Percentiles rank a stretch among this genome's conserved stretches.
Conservation (phyloP, 2,888 invertebrate species). For the Eupithecia centaureata region DNA sequence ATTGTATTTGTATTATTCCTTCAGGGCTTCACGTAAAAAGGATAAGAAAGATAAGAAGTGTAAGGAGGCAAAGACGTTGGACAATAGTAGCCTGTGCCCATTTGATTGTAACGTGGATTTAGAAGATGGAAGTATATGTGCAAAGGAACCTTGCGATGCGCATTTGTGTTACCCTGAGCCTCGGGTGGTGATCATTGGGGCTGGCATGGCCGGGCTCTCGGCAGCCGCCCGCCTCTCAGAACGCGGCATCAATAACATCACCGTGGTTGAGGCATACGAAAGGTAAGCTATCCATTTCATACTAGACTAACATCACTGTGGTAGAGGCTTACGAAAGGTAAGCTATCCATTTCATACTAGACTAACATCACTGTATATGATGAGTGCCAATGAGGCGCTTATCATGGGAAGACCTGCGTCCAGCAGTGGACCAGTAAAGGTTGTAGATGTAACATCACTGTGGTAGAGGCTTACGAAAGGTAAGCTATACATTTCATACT, state of each 20-base stretch:
- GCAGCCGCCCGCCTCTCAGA: constrained; percentile 89
- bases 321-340: constrained; percentile 91
- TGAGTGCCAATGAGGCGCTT: no score
- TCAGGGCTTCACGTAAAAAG: not conserved
- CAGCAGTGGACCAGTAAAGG: no score
- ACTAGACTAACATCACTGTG: no score
- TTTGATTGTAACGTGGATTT: constrained; percentile 65
- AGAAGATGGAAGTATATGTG: constrained; percentile 66
- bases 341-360: constrained; percentile 1
- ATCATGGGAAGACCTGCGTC: no score
- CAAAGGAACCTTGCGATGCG: constrained; percentile 63
- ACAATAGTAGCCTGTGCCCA: not conserved
- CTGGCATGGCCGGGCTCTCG: constrained; percentile 91
- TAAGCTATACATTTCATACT: no score
- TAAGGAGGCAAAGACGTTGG: not conserved
- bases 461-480: no score
- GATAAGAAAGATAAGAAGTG: constrained; percentile 1
- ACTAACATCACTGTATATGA: no score
- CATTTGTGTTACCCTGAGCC: constrained; percentile 79
- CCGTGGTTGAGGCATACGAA: no score
- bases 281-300: no score
- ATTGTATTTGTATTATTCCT: constrained; percentile 33
- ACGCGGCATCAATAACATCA: constrained; percentile 87
- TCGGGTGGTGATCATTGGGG: constrained; percentile 89
- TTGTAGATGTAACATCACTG: no score